Percentiles rank a stretch among this genome's conserved stretches.
These are phyloP conservation scores for Pristis pectinata DNA, from an alignment of 2,797 vertebrate genomes.

Conservation along the genomic window DNA sequence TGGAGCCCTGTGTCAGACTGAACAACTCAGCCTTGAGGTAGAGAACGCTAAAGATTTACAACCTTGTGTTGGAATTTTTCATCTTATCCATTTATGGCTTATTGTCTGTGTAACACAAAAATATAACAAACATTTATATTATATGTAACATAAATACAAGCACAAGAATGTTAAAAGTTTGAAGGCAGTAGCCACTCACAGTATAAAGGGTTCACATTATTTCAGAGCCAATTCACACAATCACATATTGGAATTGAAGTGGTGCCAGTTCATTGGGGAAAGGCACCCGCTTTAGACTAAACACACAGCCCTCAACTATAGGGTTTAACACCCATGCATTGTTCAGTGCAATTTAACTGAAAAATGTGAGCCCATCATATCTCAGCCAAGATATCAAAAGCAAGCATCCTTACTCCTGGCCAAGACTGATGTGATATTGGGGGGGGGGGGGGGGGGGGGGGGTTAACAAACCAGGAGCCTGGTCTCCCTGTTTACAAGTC, in stretches of 20 bases:
- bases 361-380: not conserved
- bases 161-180: not conserved
- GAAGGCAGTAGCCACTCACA: not conserved
- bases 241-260: not conserved
- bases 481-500: too few relatives aligned
- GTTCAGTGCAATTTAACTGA: not conserved
- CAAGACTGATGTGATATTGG: not conserved
- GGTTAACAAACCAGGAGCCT: too few relatives aligned
- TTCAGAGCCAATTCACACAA: not conserved
- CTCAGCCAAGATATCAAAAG: not conserved
- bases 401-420: not conserved
- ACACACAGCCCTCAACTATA: not conserved
- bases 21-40: too few relatives aligned
- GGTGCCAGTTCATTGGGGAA: not conserved
- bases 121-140: not conserved
- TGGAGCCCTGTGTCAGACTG: too few relatives aligned
- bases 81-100: too few relatives aligned
- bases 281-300: not conserved
- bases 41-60: too few relatives aligned
- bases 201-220: not conserved
- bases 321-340: not conserved
- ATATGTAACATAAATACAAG: constrained; percentile 15
- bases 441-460: too few relatives aligned
- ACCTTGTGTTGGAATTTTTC: too few relatives aligned
- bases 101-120: not conserved